Percentiles rank a stretch among this genome's conserved stretches.
phyloP scores from a whole-genome alignment of 1,140 invertebrate genomes.

The Heliothis virescens region DNA sequence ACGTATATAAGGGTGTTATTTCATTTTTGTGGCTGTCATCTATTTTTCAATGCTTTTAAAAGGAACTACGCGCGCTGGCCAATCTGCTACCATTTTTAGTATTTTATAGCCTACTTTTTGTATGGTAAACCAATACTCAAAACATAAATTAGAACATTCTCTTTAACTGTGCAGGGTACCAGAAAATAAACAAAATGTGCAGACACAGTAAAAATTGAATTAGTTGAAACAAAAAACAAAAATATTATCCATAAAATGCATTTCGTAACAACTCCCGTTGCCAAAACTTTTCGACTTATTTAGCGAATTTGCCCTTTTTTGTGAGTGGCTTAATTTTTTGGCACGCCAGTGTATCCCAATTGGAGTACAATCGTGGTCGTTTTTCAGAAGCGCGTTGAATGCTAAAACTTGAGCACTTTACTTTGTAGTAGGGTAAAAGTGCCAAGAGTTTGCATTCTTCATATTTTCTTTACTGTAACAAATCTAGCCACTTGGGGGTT shows the following conservation, averaged over 20 bases:
- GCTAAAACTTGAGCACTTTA: neutral
- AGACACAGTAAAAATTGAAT: no score
- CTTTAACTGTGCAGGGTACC: no score
- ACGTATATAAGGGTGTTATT: neutral
- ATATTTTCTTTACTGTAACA: constrained; percentile 9
- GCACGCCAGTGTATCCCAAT: constrained; percentile 28
- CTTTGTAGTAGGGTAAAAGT: neutral
- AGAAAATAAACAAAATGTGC: no score
- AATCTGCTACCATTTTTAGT: no score
- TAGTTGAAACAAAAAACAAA: no score
- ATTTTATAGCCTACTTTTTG: no score
- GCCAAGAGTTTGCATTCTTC: neutral
- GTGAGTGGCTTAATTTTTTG: constrained; percentile 21
- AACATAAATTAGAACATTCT: no score
- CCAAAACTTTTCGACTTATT: neutral
- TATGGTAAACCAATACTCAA: no score
- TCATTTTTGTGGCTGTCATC: neutral
- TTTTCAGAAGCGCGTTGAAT: constrained; percentile 6
- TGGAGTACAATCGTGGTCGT: constrained; percentile 9
- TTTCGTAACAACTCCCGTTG: neutral
- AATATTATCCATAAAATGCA: neutral
- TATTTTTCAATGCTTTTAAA: neutral
- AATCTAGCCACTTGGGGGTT: neutral
- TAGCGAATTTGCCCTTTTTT: constrained; percentile 19
- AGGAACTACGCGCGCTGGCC: no score